Conservation (phyloP, 1,140 invertebrate genomes). For the Helicorthomorpha holstii region DNA sequence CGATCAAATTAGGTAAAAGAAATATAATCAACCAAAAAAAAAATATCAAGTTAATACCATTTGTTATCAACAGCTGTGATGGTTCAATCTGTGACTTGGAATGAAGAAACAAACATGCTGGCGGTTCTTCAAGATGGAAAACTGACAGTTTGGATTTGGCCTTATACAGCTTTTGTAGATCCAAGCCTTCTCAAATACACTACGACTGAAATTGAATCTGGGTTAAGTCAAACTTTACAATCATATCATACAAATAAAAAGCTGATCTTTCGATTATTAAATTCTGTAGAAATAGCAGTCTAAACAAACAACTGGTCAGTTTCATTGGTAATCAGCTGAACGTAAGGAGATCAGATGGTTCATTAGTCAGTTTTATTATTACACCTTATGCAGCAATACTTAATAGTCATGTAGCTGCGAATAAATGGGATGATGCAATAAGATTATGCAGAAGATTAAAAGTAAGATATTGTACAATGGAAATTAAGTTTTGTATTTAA, state of each 20-base stretch:
- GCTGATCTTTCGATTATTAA: conserved; percentile 12
- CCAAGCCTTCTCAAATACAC: conserved; percentile 46
- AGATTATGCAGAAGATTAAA: conserved; percentile 57
- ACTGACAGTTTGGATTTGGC: conserved; percentile 72
- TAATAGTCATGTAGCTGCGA: conserved; percentile 39
- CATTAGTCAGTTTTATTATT: conserved; percentile 40
- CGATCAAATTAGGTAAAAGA: conserved; percentile 51
- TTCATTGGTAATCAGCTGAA: conserved; percentile 63
- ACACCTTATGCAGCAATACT: conserved; percentile 47
- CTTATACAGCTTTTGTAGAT: conserved; percentile 54
- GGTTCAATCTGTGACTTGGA: conserved; percentile 64
- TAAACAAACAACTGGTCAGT: conserved; percentile 43
- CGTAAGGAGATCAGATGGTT: conserved; percentile 49
- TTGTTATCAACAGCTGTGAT: conserved; percentile 38
- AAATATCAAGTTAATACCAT: neutral
- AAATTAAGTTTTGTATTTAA: neutral
- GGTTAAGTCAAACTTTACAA: conserved; percentile 22
- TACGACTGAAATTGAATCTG: conserved; percentile 42
- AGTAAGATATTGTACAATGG: conserved; percentile 26
- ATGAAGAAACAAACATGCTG: conserved; percentile 62
- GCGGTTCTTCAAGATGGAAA: conserved; percentile 63
- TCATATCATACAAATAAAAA: neutral
- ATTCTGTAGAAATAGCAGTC: conserved; percentile 17
- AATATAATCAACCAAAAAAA: neutral
- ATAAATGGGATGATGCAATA: conserved; percentile 55